Conservation (phyloP, 2,113 vertebrate species). For the Periophthalmus modestus region DNA sequence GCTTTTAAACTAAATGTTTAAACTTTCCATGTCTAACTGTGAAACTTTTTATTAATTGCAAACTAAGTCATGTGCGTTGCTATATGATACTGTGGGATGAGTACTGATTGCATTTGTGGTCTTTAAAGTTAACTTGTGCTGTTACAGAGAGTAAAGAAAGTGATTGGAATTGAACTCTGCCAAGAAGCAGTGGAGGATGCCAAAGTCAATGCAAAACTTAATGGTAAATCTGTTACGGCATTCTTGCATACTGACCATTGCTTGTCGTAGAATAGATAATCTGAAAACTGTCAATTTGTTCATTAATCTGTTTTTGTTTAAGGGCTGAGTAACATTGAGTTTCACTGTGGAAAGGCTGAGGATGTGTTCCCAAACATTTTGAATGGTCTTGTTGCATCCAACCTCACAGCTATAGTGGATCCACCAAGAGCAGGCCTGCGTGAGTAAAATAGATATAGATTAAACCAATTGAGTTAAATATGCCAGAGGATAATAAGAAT, state of each 20-base stretch:
- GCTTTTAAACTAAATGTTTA: background rate
- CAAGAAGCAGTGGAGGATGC: conserved; percentile 94
- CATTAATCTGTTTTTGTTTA: background rate
- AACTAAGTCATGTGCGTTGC: too few relatives aligned
- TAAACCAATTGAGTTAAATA: background rate
- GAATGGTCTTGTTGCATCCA: conserved; percentile 79
- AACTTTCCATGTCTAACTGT: background rate
- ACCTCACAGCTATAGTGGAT: conserved; percentile 86
- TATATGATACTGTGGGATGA: background rate
- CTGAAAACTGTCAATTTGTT: background rate
- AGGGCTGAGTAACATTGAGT: conserved; percentile 90
- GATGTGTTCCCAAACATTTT: conserved; percentile 89
- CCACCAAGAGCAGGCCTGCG: conserved; percentile 93
- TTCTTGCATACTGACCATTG: background rate
- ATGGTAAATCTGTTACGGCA: conserved; percentile 73
- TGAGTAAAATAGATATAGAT: conserved; percentile 75
- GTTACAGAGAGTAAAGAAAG: conserved; percentile 88
- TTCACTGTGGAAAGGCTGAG: conserved; percentile 93
- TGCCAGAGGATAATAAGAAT: background rate
- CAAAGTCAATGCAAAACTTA: conserved; percentile 85
- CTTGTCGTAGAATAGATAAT: background rate
- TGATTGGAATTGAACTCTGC: conserved; percentile 93
- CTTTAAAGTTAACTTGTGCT: background rate
- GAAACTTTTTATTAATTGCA: background rate
- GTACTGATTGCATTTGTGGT: background rate